Evolutionary conservation across 2,113 vertebrate genomes (phyloP).

Genomic region (Spea bombifrons): DNA sequence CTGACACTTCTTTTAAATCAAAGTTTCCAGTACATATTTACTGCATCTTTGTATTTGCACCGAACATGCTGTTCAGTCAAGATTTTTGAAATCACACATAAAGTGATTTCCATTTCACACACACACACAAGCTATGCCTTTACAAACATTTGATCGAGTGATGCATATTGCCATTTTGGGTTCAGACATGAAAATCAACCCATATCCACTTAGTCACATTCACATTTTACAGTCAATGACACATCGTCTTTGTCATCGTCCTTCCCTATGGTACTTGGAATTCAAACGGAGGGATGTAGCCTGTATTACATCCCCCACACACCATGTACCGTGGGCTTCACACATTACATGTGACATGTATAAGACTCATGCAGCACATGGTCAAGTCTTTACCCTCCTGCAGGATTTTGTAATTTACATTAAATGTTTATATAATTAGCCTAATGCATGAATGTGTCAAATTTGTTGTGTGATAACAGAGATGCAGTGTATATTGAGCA

Average conservation of each 20-base stretch:
- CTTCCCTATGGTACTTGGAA: neutral
- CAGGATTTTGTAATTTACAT: neutral
- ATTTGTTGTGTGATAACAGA: too few species aligned
- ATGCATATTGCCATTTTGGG: neutral
- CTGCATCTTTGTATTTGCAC: neutral
- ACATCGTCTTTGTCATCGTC: neutral
- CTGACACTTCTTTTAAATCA: too few species aligned
- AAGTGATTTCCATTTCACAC: neutral
- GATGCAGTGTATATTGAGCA: too few species aligned
- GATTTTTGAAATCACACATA: neutral
- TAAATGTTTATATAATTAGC: too few species aligned
- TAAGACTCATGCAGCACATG: neutral
- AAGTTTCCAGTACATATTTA: too few species aligned
- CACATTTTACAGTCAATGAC: neutral
- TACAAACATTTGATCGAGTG: neutral
- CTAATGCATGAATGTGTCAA: too few species aligned
- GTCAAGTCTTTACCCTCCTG: neutral
- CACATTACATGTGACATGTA: neutral
- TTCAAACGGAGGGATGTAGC: neutral
- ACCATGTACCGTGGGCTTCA: neutral
- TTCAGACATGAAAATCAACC: neutral
- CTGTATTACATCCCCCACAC: neutral
- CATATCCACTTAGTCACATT: slow-evolving; percentile 9
- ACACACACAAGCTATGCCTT: neutral
- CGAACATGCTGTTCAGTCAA: neutral